Conservation (phyloP, 2,797 vertebrate species). For the Myiotriccus ornatus region DNA sequence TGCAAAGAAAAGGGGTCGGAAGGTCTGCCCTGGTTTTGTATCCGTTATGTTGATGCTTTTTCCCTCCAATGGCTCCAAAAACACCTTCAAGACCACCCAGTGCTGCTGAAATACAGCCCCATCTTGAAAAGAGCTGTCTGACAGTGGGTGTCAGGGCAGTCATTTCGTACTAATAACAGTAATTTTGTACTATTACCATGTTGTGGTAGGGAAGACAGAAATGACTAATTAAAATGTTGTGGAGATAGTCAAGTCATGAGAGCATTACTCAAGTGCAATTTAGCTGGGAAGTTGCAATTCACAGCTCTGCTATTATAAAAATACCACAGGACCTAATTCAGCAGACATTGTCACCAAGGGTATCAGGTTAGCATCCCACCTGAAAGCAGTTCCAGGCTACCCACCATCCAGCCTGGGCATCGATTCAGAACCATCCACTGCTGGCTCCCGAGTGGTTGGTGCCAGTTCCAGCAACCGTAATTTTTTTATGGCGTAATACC, state of each 20-base stretch:
- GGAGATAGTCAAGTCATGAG: slow-evolving; percentile 60
- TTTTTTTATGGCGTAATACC: neutral
- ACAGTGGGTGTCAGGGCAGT: neutral
- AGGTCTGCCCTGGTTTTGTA: neutral
- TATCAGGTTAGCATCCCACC: neutral
- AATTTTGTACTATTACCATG: neutral
- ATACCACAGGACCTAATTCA: slow-evolving; percentile 28
- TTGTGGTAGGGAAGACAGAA: neutral
- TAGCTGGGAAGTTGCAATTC: slow-evolving; percentile 36
- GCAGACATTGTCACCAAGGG: neutral
- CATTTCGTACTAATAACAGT: slow-evolving; percentile 26
- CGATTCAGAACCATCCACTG: neutral
- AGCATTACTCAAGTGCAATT: slow-evolving; percentile 65
- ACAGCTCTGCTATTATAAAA: slow-evolving; percentile 47
- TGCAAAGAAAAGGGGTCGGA: neutral
- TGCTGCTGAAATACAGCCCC: neutral
- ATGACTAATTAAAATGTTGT: slow-evolving; percentile 62
- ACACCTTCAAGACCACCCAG: neutral
- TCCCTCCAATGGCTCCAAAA: neutral
- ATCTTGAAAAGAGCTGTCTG: neutral
- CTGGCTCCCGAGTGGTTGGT: neutral
- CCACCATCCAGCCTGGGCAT: neutral
- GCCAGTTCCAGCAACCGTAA: neutral
- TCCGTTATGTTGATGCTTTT: neutral
- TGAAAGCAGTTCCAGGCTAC: neutral